Percentiles rank a stretch among this genome's conserved stretches.
phyloP scores from a whole-genome alignment of 2,797 vertebrate species.

The Leucoraja ocellata region DNA sequence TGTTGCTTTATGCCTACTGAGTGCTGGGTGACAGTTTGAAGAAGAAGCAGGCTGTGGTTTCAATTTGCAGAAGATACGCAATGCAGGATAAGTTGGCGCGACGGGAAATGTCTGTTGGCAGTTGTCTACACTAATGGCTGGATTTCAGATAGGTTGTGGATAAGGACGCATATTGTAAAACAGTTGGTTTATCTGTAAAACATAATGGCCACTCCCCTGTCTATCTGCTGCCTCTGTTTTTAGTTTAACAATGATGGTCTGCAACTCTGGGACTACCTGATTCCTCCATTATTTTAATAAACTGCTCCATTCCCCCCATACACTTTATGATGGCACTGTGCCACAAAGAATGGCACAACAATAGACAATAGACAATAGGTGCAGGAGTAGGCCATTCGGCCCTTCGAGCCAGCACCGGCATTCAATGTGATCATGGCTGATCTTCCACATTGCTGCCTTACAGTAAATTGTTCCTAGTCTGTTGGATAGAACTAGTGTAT shows the following conservation, averaged over 20 bases:
- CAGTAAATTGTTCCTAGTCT: too few species aligned
- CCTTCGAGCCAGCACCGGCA: too few species aligned
- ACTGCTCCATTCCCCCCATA: background rate
- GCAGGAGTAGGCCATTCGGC: too few species aligned
- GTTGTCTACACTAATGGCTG: background rate
- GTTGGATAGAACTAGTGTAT: too few species aligned
- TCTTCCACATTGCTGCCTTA: too few species aligned
- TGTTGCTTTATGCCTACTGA: background rate
- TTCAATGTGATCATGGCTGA: too few species aligned
- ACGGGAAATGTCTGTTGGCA: background rate
- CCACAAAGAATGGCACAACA: too few species aligned
- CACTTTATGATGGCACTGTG: too few species aligned
- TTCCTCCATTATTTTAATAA: background rate
- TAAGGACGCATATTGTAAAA: background rate
- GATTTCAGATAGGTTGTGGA: background rate
- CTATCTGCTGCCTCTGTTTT: background rate
- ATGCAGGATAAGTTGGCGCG: constrained; percentile 2
- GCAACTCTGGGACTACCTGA: background rate
- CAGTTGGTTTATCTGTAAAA: background rate
- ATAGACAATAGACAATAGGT: too few species aligned
- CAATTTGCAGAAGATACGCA: background rate
- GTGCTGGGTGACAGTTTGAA: background rate
- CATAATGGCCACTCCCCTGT: background rate
- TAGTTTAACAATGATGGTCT: background rate
- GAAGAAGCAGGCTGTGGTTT: background rate